phyloP scores from a whole-genome alignment of 1,140 invertebrate genomes.

The Helicorthomorpha holstii region DNA sequence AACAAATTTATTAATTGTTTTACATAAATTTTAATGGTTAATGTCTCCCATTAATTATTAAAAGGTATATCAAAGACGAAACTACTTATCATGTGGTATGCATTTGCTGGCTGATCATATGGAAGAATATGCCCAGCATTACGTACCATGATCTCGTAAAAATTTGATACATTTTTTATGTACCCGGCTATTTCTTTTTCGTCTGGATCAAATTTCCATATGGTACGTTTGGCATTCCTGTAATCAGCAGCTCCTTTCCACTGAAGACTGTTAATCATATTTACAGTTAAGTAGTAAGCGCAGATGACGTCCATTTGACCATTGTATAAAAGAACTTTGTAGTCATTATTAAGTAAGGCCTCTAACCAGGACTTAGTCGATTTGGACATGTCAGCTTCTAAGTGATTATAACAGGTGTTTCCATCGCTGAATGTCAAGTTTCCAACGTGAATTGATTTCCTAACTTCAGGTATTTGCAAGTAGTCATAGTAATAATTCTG shows the following conservation, averaged over 20 bases:
- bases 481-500: conserved; percentile 25
- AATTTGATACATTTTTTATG: conserved; percentile 3
- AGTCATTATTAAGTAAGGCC: conserved; percentile 5
- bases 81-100: conserved; percentile 52
- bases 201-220: conserved; percentile 6
- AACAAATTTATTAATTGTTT: too few species aligned
- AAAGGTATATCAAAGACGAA: conserved; percentile 33
- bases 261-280: too few species aligned
- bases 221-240: not conserved
- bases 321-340: conserved; percentile 3
- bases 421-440: conserved; percentile 44
- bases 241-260: conserved; percentile 9
- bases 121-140: conserved; percentile 74
- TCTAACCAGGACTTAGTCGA: conserved; percentile 32
- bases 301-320: conserved; percentile 73
- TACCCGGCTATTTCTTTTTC: conserved; percentile 10
- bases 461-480: conserved; percentile 29
- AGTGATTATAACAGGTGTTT: conserved; percentile 19
- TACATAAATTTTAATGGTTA: too few species aligned
- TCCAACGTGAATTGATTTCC: conserved; percentile 64
- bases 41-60: too few species aligned
- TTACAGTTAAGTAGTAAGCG: conserved; percentile 55
- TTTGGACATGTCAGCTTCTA: conserved; percentile 22
- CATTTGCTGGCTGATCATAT: conserved; percentile 57
- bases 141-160: conserved; percentile 27